Evolutionary conservation across 2,113 vertebrate genomes (phyloP).

Genomic region (Labeo rohita): DNA sequence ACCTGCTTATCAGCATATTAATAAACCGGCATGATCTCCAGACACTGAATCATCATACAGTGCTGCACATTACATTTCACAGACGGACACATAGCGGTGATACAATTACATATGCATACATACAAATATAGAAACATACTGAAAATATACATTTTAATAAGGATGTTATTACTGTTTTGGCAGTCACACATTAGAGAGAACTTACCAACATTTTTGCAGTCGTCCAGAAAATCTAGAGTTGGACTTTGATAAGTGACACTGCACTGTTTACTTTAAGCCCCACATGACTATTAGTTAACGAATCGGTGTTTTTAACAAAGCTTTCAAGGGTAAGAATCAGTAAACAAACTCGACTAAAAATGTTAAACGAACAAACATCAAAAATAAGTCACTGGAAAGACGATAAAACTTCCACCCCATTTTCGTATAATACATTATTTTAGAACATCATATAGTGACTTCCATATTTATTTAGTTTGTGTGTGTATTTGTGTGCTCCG

Average conservation of each 20-base stretch:
- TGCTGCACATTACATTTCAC: not conserved
- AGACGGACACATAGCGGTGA: not conserved
- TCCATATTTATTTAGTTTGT: not conserved
- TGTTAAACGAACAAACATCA: not conserved
- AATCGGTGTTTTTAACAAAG: not conserved
- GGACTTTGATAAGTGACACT: slow-evolving; percentile 66
- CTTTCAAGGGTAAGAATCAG: not conserved
- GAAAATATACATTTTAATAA: not conserved
- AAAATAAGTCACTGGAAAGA: not conserved
- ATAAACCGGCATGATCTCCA: not conserved
- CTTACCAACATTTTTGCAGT: slow-evolving; percentile 55
- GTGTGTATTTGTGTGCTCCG: not conserved
- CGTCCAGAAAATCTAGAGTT: slow-evolving; percentile 37
- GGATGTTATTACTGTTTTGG: not conserved
- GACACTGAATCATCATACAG: not conserved
- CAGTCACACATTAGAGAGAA: not conserved
- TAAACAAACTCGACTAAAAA: not conserved
- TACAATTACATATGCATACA: not conserved
- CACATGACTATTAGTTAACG: slow-evolving; percentile 21
- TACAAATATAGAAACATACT: not conserved
- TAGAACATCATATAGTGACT: not conserved
- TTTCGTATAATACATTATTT: not conserved
- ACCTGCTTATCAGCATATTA: slow-evolving; percentile 56
- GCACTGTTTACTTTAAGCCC: slow-evolving; percentile 52
- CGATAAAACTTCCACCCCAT: no score